Evolutionary conservation across 2,888 invertebrate species (phyloP).

Genomic region (Rhyacophila evoluta): DNA sequence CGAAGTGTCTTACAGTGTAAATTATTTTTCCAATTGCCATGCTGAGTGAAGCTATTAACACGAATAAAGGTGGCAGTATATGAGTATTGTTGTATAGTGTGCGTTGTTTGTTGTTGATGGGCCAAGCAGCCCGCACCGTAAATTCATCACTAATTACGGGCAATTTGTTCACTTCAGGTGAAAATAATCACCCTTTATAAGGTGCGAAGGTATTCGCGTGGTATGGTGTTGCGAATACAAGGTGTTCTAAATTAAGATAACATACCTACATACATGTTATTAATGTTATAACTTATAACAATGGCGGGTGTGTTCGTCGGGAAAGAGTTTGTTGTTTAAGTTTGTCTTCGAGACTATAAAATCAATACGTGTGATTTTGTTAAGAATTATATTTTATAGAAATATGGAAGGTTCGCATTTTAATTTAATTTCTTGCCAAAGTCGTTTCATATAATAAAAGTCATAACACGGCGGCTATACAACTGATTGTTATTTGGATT

Average conservation of each 20-base stretch:
- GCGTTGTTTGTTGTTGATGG: conserved; percentile 22
- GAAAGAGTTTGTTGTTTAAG: no score
- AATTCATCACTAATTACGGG: conserved; percentile 24
- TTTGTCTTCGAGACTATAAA: no score
- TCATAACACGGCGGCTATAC: no score
- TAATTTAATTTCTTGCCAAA: no score
- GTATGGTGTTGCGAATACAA: not conserved
- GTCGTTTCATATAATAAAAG: no score
- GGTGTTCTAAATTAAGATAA: not conserved
- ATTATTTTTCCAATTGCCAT: not conserved
- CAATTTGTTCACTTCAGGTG: conserved; percentile 21
- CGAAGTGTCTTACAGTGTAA: no score
- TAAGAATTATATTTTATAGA: no score
- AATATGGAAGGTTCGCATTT: no score
- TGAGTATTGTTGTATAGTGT: not conserved
- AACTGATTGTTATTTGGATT: no score
- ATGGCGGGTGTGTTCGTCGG: no score
- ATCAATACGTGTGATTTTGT: no score
- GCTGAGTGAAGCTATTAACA: not conserved
- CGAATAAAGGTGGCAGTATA: not conserved
- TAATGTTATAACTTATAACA: not conserved
- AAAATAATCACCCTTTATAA: conserved; percentile 21
- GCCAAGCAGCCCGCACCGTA: conserved; percentile 24
- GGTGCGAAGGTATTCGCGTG: not conserved
- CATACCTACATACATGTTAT: not conserved